These are phyloP conservation scores for Dufourea novaeangliae DNA, from an alignment of 1,140 invertebrate genomes.

Conservation along the genomic window DNA sequence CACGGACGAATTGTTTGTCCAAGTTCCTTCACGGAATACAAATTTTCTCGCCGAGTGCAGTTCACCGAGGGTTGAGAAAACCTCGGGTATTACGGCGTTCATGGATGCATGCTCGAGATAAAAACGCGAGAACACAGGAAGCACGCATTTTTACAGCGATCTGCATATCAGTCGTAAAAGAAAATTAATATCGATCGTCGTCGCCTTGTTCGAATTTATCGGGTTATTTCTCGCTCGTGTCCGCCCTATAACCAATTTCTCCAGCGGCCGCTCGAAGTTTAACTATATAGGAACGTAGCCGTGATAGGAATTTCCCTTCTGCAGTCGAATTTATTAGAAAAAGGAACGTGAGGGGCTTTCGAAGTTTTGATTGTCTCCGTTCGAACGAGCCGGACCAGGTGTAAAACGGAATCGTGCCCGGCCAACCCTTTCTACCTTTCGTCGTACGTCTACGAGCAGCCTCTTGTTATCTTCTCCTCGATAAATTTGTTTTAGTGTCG, in stretches of 20 bases:
- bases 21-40: not conserved
- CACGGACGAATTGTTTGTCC: not conserved
- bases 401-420: constrained; percentile 12
- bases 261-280: constrained; percentile 8
- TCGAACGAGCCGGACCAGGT: not conserved
- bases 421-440: not conserved
- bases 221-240: not conserved
- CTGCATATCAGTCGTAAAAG: not conserved
- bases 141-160: not conserved
- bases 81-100: not conserved
- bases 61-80: not conserved
- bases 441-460: no score
- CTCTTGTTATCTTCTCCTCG: not conserved
- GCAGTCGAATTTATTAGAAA: constrained; percentile 37
- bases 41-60: not conserved
- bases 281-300: constrained; percentile 26
- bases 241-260: not conserved
- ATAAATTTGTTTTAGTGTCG: constrained; percentile 1
- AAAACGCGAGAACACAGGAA: not conserved
- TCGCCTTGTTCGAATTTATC: not conserved
- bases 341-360: constrained; percentile 20
- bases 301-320: constrained; percentile 28
- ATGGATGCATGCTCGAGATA: not conserved
- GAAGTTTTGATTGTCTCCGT: constrained; percentile 27
- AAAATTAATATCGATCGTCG: not conserved